Evolutionary conservation across 2,888 invertebrate genomes (phyloP).

Genomic region (Caenorhabditis plicata): DNA sequence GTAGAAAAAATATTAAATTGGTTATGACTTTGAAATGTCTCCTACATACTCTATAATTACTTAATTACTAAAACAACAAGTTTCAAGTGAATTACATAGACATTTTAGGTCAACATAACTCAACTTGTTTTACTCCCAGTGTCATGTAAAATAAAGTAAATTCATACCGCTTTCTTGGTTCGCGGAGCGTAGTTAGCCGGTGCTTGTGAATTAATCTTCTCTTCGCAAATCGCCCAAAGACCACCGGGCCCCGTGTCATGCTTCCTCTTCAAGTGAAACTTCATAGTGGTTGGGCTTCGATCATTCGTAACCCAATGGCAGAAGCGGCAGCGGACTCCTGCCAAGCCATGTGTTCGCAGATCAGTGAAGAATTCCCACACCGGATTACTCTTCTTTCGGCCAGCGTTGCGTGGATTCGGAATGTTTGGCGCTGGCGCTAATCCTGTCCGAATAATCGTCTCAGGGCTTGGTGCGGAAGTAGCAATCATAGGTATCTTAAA

Average conservation of each 20-base stretch:
- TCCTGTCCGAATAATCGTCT: slow-evolving; percentile 16
- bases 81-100: no score
- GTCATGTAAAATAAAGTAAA: slow-evolving; percentile 5
- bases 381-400: slow-evolving; percentile 53
- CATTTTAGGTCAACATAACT: slow-evolving; percentile 21
- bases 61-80: no score
- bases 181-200: slow-evolving; percentile 50
- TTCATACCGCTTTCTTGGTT: slow-evolving; percentile 29
- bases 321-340: slow-evolving; percentile 51
- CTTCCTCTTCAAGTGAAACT: slow-evolving; percentile 53
- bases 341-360: slow-evolving; percentile 45
- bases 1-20: no score
- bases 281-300: slow-evolving; percentile 55
- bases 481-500: no score
- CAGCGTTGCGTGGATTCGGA: slow-evolving; percentile 53
- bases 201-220: slow-evolving; percentile 52
- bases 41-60: no score
- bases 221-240: slow-evolving; percentile 53
- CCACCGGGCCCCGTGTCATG: slow-evolving; percentile 54
- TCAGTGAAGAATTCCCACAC: slow-evolving; percentile 59
- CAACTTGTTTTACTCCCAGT: neutral
- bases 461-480: slow-evolving; percentile 3
- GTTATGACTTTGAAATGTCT: no score
- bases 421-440: slow-evolving; percentile 52
- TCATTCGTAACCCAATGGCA: slow-evolving; percentile 56